These are phyloP conservation scores for Zaprionus ghesquierei DNA, from an alignment of 1,140 invertebrate genomes.

Conservation along the genomic window DNA sequence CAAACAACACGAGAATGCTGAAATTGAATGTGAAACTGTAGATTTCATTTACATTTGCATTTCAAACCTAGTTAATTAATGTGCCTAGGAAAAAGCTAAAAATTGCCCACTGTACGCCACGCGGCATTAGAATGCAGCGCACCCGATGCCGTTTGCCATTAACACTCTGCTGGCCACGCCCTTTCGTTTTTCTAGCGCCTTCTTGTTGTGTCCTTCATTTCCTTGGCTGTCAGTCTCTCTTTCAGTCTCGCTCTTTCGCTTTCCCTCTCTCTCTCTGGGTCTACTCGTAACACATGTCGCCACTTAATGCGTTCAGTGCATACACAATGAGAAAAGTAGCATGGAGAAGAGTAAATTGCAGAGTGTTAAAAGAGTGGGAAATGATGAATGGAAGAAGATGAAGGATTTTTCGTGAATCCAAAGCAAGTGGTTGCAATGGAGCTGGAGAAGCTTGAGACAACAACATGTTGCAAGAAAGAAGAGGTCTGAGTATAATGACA, in stretches of 20 bases:
- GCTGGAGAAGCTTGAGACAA: too few relatives aligned
- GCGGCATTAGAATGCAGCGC: conserved; percentile 63
- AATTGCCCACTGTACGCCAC: background rate
- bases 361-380: too few relatives aligned
- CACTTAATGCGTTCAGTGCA: conserved; percentile 73
- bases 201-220: conserved; percentile 5
- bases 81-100: background rate
- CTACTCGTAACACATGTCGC: conserved; percentile 64
- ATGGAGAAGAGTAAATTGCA: too few relatives aligned
- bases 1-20: background rate
- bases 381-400: too few relatives aligned
- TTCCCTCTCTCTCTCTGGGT: background rate
- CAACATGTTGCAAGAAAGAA: too few relatives aligned
- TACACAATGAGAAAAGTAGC: conserved; percentile 57
- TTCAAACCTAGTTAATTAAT: conserved; percentile 57
- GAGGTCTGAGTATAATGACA: too few relatives aligned
- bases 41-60: conserved; percentile 23
- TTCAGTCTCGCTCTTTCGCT: conserved; percentile 18
- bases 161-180: conserved; percentile 41
- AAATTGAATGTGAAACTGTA: conserved; percentile 22
- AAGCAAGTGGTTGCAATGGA: too few relatives aligned
- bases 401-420: too few relatives aligned
- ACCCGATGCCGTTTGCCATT: conserved; percentile 52
- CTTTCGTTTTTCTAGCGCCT: conserved; percentile 2
- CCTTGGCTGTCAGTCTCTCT: conserved; percentile 6